Evolutionary conservation across 2,888 invertebrate species (phyloP), one percentile per base, ranked within the genome.

Genomic region (Ametastegia equiseti): DNA sequence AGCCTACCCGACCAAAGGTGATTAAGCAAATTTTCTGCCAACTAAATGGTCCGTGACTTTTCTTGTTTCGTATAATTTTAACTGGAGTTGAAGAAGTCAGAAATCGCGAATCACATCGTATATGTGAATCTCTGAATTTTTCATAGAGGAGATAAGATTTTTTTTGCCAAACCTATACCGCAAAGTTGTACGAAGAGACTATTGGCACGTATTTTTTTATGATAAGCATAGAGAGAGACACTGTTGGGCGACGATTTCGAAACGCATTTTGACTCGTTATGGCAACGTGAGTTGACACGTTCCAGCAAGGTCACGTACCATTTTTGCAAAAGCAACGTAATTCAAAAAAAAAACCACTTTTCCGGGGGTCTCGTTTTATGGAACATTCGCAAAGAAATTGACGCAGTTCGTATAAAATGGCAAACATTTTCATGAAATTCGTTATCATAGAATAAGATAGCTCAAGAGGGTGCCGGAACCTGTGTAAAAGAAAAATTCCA

Each of bases 311-410:
- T 63, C 36, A 4, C 36, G 42, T 23, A 42, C 19, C 19, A 23
- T 23, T 69, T 19, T 23, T 42, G 19, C 27, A 45, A 15, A 67
- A 67, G 36, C 11, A 39, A 39, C 67, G 19, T 39, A 19, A 67
- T 67, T 19, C 39, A 30, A 67, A 39, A 67, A 9, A 23, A 23
- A 67, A 67, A 39, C 67, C 67, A 67, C 39, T 67, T 67, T n/a
- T n/a, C n/a, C 11, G 39, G 39, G 27, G 9, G 54, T 19, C 11
- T 67, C 39, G 19, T 19, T 63, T 39, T 39, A 67, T 67, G 39
- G 67, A n/a, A 67, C 36, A 39, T 67, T 67, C 11, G 9, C 27
- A 60, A 19, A 19, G 67, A 39, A 30, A 60, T 60, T 60, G 63
- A 63, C n/a, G 15, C 63, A n/a, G 63, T 33, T 63, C 33, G 33